Evolutionary conservation across 2,888 invertebrate species (phyloP), one percentile per base, ranked within the genome.

Genomic region (Physocephala rufipes): DNA sequence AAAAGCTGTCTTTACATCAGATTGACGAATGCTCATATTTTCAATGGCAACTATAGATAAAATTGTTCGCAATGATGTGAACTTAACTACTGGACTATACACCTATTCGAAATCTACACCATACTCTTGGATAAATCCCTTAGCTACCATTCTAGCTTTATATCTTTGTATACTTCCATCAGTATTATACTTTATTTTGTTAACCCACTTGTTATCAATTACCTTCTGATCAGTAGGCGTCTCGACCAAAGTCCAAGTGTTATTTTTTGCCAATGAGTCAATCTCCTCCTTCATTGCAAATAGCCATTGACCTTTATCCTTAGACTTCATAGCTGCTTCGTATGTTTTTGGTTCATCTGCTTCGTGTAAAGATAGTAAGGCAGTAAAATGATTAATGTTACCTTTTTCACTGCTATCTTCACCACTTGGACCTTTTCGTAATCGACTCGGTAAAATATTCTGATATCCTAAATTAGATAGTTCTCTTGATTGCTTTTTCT

Each of bases 141-240:
- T n/a, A 47, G 21, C 51, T 3, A 58, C 59, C 9, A 61, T 15
- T 21, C n/a, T 49, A 15, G 49, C 47, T 16, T 47, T 43, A 47
- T n/a, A 51, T 15, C 58, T 9, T 15, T 62, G 51, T n/a, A 26
- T 55, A 59, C 19, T 53, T 24, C 1, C 21, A 21, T 55, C 43
- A 16, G 43, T 36, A 1, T 4, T 2, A 28, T 13, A 28, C 36
- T 58, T 76, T 71, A 45, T 71, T 64, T 78, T 78, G 59, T 74
- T 79, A 2, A 79, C 77, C 79, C 80, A 81, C 80, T 77, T 78
- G 19, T 73, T 79, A 30, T 73, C 73, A 45, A 80, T 75, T 28
- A 73, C 62, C 58, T 77, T 78, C 19, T 69, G 66, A 21, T 69
- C 73, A 1, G 49, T 43, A 12, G 76, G 77, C 49, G 75, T 30